Conservation (phyloP, 2,888 invertebrate species). For the Agonum fuliginosum region DNA sequence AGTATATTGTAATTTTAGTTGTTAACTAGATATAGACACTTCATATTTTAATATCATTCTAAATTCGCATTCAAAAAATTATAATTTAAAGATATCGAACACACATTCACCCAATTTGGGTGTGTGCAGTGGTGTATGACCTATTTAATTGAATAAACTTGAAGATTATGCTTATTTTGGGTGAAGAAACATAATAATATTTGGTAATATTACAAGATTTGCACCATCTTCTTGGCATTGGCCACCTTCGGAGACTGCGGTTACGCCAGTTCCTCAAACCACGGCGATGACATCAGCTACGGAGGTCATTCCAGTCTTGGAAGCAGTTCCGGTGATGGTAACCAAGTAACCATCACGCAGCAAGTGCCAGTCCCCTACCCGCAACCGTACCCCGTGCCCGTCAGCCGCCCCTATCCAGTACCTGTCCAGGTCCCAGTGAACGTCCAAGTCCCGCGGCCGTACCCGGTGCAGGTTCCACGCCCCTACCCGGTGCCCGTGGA, state of each 20-base stretch:
- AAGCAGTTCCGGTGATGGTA: background rate
- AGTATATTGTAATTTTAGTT: no score
- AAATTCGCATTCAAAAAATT: no score
- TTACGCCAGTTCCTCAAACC: background rate
- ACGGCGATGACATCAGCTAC: background rate
- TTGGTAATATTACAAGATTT: constrained; percentile 7
- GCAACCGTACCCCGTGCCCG: constrained; percentile 1
- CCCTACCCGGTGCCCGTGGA: constrained; percentile 47
- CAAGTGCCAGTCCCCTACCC: constrained; percentile 31
- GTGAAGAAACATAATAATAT: background rate
- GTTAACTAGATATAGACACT: no score
- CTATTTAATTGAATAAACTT: no score
- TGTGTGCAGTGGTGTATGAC: no score
- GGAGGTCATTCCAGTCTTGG: background rate
- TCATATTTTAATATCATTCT: no score
- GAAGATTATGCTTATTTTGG: no score
- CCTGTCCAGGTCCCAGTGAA: constrained; percentile 40
- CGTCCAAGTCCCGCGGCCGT: constrained; percentile 28
- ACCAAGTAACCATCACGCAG: constrained; percentile 29
- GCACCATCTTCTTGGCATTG: constrained; percentile 6
- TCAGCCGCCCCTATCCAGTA: background rate
- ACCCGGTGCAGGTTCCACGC: constrained; percentile 25
- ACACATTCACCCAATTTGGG: no score
- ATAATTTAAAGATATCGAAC: no score
- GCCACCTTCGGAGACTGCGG: background rate